phyloP scores from a whole-genome alignment of 2,888 invertebrate genomes.

The Sericinus montela region DNA sequence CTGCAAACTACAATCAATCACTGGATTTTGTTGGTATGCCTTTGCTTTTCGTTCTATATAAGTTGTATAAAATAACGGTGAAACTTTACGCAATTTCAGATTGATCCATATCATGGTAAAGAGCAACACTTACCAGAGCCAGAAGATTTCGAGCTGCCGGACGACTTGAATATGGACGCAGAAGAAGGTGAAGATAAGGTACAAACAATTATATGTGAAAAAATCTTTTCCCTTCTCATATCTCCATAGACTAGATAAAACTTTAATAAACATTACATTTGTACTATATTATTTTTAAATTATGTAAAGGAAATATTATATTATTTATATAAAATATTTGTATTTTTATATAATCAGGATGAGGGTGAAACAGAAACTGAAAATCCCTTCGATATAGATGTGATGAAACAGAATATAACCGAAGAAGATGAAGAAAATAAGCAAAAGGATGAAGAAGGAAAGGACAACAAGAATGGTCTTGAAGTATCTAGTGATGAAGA shows the following conservation, averaged over 20 bases:
- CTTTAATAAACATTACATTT: too few species aligned
- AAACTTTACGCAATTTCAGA: too few species aligned
- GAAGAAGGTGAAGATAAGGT: constrained; percentile 78
- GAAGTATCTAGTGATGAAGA: constrained; percentile 72
- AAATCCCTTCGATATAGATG: constrained; percentile 92
- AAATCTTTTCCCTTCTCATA: too few species aligned
- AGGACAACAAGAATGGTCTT: constrained; percentile 59
- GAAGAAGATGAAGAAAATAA: constrained; percentile 56
- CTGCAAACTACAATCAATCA: too few species aligned
- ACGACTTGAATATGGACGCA: constrained; percentile 90
- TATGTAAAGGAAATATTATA: too few species aligned
- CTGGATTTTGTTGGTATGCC: too few species aligned
- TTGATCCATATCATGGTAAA: constrained; percentile 90
- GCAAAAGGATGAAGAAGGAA: constrained; percentile 50
- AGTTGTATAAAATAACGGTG: too few species aligned
- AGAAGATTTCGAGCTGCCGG: constrained; percentile 92
- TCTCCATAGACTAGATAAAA: too few species aligned
- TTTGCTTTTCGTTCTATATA: too few species aligned
- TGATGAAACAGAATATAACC: constrained; percentile 82
- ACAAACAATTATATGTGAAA: constrained; percentile 7
- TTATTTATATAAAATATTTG: too few species aligned
- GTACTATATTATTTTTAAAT: too few species aligned
- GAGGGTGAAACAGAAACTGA: constrained; percentile 82
- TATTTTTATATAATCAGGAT: constrained; percentile 23
- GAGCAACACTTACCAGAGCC: constrained; percentile 88